A percentile compares a stretch with the other conserved stretches of the same genome.
Evolutionary conservation across 2,113 vertebrate species (phyloP).

Genomic region (Puffinus mauretanicus): DNA sequence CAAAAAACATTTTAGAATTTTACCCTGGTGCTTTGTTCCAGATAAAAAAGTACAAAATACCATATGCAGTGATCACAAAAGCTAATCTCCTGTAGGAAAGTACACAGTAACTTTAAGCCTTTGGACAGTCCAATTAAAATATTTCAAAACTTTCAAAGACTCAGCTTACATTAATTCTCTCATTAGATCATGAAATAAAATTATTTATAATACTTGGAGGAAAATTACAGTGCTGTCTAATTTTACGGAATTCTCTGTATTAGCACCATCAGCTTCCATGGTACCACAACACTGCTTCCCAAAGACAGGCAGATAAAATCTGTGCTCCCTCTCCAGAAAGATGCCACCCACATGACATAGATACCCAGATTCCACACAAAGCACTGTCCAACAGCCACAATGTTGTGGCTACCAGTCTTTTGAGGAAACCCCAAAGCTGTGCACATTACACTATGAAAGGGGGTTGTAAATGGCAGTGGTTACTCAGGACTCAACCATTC

Average conservation of each 20-base stretch:
- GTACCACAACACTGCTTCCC: neutral
- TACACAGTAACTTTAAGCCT: neutral
- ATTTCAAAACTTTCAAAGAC: neutral
- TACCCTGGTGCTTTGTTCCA: neutral
- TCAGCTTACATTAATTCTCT: neutral
- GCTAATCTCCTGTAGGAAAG: neutral
- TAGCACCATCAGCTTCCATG: neutral
- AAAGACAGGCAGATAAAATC: neutral
- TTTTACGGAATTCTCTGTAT: neutral
- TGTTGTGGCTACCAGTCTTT: neutral
- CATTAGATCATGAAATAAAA: neutral
- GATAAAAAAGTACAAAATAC: neutral
- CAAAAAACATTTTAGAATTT: neutral
- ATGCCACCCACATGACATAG: neutral
- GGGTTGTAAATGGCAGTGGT: neutral
- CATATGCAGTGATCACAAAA: neutral
- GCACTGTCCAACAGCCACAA: neutral
- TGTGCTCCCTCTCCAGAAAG: neutral
- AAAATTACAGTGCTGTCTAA: accelerated
- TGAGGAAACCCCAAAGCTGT: neutral
- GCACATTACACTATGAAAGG: neutral
- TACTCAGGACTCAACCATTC: neutral
- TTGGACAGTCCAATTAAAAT: neutral
- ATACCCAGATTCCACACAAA: neutral
- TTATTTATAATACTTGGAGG: neutral